These are phyloP conservation scores for Idaea straminata DNA, from an alignment of 2,888 invertebrate genomes.

Conservation along the genomic window DNA sequence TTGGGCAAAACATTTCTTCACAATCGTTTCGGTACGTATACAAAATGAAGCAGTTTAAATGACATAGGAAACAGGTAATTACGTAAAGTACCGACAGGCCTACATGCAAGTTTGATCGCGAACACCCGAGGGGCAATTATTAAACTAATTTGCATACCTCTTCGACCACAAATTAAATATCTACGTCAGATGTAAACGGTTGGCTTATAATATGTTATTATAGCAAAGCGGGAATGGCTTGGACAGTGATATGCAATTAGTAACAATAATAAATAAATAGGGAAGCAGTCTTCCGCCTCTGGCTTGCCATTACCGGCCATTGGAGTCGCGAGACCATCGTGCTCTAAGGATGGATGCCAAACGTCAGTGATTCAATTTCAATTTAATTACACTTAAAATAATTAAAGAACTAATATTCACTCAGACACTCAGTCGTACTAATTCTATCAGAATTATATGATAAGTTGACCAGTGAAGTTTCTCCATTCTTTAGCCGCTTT, in stretches of 20 bases:
- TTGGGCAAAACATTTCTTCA: no score
- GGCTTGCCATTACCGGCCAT: no score
- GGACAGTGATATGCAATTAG: background rate
- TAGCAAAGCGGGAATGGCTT: background rate
- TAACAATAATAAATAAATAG: background rate
- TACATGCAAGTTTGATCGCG: background rate
- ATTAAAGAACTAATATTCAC: no score
- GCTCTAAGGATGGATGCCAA: no score
- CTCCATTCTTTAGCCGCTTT: no score
- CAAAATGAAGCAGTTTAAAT: background rate
- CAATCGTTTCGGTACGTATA: background rate
- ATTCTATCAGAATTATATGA: no score
- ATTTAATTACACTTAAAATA: no score
- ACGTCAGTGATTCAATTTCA: no score
- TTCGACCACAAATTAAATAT: background rate
- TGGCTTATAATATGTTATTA: background rate
- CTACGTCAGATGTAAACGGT: background rate
- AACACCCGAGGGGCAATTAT: background rate
- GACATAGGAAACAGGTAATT: background rate
- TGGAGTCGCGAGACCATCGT: no score
- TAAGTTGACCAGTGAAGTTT: no score
- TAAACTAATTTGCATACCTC: background rate
- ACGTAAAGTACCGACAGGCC: background rate
- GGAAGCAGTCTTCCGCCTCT: no score
- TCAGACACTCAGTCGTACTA: no score